Evolutionary conservation across 1,140 invertebrate species (phyloP).

Genomic region (Holotrichia oblita): DNA sequence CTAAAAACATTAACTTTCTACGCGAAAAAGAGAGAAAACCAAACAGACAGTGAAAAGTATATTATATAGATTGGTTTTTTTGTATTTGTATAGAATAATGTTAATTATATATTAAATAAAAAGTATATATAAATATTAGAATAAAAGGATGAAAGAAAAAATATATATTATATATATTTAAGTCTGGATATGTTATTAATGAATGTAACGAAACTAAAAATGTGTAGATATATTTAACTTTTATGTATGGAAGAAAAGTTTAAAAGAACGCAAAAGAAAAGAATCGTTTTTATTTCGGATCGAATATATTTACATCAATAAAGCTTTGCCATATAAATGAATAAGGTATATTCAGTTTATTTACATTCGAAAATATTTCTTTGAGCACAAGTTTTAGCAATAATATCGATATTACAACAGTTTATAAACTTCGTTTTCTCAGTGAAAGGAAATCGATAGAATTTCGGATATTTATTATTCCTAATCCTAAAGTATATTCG

Average conservation of each 20-base stretch:
- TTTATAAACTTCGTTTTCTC: not conserved
- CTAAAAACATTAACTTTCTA: constrained; percentile 35
- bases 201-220: constrained; percentile 22
- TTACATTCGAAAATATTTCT: constrained; percentile 12
- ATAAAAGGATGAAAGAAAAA: constrained; percentile 31
- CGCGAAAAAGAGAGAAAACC: constrained; percentile 13
- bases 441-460: not conserved
- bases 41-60: constrained; percentile 33
- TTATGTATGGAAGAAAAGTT: constrained; percentile 12
- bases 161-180: constrained; percentile 37
- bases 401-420: constrained; percentile 31
- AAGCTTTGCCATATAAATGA: not conserved
- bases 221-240: constrained; percentile 36
- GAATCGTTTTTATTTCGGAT: not conserved
- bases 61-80: constrained; percentile 39
- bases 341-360: not conserved
- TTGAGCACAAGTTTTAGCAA: constrained; percentile 29
- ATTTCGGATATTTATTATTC: not conserved
- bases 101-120: constrained; percentile 39
- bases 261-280: not conserved
- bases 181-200: constrained; percentile 37
- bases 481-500: not conserved
- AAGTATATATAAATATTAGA: constrained; percentile 37
- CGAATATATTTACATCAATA: not conserved
- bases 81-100: constrained; percentile 38